These are phyloP conservation scores for Montipora foliosa DNA, from an alignment of 64 coral and sea anemone genomes.

Conservation along the genomic window DNA sequence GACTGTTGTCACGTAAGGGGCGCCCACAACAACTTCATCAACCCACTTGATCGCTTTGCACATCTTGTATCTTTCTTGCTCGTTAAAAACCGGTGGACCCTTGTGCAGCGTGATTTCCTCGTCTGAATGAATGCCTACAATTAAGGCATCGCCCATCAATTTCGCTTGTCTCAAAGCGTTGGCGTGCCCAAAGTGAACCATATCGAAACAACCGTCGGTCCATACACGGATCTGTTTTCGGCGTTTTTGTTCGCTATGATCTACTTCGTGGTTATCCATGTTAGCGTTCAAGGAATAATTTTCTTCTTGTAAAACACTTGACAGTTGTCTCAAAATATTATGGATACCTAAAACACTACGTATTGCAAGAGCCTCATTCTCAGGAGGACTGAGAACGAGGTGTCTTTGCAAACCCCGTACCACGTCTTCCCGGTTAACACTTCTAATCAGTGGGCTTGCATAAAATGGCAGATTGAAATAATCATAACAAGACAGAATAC, in stretches of 20 bases:
- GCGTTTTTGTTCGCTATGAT: slow-evolving; percentile 36
- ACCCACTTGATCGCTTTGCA: slow-evolving; percentile 98
- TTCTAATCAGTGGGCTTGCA: too few relatives aligned
- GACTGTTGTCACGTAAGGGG: slow-evolving; percentile 93
- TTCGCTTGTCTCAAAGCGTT: slow-evolving; percentile 97
- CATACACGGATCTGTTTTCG: slow-evolving; percentile 91
- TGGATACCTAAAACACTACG: neutral
- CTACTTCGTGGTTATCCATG: slow-evolving; percentile 13
- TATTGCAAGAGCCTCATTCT: neutral
- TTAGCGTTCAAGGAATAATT: neutral
- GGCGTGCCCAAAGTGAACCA: slow-evolving; percentile 99
- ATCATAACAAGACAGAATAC: too few relatives aligned
- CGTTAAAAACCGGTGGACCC: slow-evolving; percentile 93
- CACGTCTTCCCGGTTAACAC: neutral
- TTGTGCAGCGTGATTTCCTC: slow-evolving; percentile 93
- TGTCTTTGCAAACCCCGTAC: neutral
- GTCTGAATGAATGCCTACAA: slow-evolving; percentile 95
- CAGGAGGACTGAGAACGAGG: neutral
- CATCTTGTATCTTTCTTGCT: slow-evolving; percentile 98
- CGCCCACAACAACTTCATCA: slow-evolving; percentile 90
- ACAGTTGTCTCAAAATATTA: neutral
- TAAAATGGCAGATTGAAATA: too few relatives aligned
- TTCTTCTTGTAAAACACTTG: neutral
- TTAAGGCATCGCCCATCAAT: slow-evolving; percentile 91
- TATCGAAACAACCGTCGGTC: slow-evolving; percentile 99